Evolutionary conservation across 2,797 vertebrate species (phyloP).

Genomic region (Amazonetta brasiliensis): DNA sequence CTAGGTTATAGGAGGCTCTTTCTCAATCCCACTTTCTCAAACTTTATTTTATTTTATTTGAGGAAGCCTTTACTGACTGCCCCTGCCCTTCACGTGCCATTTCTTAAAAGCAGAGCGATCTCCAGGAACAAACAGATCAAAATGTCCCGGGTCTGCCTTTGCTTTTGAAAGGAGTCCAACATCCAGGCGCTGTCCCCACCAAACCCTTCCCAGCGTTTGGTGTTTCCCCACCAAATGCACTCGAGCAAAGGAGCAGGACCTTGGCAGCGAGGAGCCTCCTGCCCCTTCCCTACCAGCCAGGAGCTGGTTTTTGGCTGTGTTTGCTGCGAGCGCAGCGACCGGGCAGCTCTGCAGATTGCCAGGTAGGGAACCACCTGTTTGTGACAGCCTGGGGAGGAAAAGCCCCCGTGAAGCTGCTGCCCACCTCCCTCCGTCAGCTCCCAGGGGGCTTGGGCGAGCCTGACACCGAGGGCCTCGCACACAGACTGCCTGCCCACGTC

Average conservation of each 20-base stretch:
- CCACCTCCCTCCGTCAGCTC: no score
- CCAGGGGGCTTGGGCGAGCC: no score
- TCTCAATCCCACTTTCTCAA: rapidly evolving
- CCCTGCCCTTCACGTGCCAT: rapidly evolving
- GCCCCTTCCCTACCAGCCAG: neutral
- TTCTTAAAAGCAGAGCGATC: neutral
- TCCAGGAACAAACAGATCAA: neutral
- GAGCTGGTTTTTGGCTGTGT: rapidly evolving
- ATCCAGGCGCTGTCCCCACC: rapidly evolving
- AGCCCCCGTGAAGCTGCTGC: no score
- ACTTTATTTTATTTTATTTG: neutral
- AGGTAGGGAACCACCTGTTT: rapidly evolving
- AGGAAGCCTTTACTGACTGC: neutral
- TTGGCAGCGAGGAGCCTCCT: neutral
- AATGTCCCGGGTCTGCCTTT: neutral
- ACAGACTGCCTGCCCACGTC: slow-evolving; percentile 30
- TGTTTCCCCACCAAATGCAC: neutral
- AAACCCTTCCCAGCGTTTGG: neutral
- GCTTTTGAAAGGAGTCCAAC: neutral
- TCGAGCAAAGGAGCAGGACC: neutral
- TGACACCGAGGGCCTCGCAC: slow-evolving; percentile 16
- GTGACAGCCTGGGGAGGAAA: neutral
- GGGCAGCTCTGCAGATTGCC: rapidly evolving
- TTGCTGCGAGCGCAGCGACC: rapidly evolving
- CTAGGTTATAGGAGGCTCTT: neutral